Base-by-base conservation (phyloP, 1,140 invertebrate species). In the Acromyrmex heyeri region DNA sequence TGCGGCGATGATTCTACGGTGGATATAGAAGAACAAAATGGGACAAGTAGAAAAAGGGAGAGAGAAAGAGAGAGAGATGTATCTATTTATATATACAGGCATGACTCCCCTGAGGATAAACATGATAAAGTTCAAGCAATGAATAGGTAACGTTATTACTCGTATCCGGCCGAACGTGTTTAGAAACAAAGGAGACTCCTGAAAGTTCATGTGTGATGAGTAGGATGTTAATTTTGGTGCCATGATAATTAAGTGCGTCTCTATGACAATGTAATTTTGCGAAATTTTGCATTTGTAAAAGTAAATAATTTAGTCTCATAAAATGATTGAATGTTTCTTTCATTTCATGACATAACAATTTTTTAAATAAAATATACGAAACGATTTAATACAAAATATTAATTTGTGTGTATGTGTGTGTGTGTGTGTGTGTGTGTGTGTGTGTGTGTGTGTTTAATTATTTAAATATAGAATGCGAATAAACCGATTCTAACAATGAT, bases 1-100 rank as follows among this genome's bases (percentile, higher is more conserved):
- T 91, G 88, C 88, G 89, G 87, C 88, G 85, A 77, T 59, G 72
- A 62, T 57, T 38, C 34, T 59, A 61, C 50, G 8, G 38, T 55
- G 10, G n/a, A 81, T 69, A 57, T 27, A 48, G 21, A 21, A 59
- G 57, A 5, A 70, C 72, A 77, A 87, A 70, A 44, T 48, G 10
- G 55, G 30, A 70, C 62, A 27, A n/a, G 24, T 44, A 14, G 12
- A 14, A 21, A 30, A 16, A 64, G 27, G 50, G n/a, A 10, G 61
- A 16, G 44, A 27, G 44, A 30, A 18, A 64, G 44, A 65, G 30
- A 38, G 18, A 57, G 38, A 69, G 27, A 24, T 24, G 62, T 34
- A 69, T 38, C 53, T 48, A 59, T 61, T 82, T 82, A 30, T 73
- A 61, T 24, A 73, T 62, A 27, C 21, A 61, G 30, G 18, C 21